Evolutionary conservation across 1,140 invertebrate genomes (phyloP).

Genomic region (Uloborus diversus): DNA sequence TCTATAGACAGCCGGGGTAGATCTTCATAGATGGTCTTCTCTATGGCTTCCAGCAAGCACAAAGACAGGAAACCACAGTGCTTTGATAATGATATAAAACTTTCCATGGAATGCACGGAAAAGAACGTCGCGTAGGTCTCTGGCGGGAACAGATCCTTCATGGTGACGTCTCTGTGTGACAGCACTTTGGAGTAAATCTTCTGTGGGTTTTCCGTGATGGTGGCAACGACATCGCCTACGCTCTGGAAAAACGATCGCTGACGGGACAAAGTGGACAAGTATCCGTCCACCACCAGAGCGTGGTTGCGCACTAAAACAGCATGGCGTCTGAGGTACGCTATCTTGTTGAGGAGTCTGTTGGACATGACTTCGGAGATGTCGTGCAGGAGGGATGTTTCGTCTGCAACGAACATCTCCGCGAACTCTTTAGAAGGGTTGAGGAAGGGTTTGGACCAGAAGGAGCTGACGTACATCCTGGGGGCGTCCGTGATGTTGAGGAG

Average conservation of each 20-base stretch:
- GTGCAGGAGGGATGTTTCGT: conserved; percentile 79
- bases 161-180: conserved; percentile 88
- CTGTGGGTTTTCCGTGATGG: conserved; percentile 88
- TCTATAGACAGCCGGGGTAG: conserved; percentile 25
- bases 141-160: conserved; percentile 90
- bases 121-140: conserved; percentile 92
- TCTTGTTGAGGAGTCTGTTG: conserved; percentile 91
- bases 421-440: conserved; percentile 8
- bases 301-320: conserved; percentile 94
- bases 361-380: conserved; percentile 85
- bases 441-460: conserved; percentile 83
- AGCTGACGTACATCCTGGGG: conserved; percentile 83
- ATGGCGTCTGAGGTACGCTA: conserved; percentile 89
- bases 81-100: conserved; percentile 44
- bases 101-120: conserved; percentile 65
- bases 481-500: conserved; percentile 91
- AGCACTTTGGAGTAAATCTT: conserved; percentile 87
- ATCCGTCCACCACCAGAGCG: conserved; percentile 95
- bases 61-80: conserved; percentile 44
- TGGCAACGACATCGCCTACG: conserved; percentile 74
- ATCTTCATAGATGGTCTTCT: conserved; percentile 41
- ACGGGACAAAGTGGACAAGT: conserved; percentile 90
- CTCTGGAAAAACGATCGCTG: conserved; percentile 92
- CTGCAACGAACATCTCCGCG: conserved; percentile 70
- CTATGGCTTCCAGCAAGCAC: conserved; percentile 37